These are phyloP conservation scores for Linyphia triangularis DNA, from an alignment of 2,888 invertebrate species.

Conservation along the genomic window DNA sequence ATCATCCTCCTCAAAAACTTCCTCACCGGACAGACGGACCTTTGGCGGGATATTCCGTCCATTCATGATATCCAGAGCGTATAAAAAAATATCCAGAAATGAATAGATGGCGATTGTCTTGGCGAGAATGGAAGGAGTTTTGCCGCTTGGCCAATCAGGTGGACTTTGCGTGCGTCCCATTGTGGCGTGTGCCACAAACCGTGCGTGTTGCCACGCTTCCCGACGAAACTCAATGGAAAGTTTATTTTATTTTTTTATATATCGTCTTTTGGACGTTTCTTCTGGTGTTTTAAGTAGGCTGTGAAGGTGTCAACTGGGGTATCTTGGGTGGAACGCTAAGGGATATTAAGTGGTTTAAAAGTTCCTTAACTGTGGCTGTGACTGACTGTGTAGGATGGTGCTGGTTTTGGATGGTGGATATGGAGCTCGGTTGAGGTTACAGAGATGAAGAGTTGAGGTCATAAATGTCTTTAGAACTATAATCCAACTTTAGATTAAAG, in stretches of 20 bases:
- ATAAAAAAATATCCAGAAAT: slow-evolving; percentile 25
- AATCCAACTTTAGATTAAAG: neutral
- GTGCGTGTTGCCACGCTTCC: slow-evolving; percentile 43
- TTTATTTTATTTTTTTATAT: slow-evolving; percentile 16
- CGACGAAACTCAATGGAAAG: slow-evolving; percentile 35
- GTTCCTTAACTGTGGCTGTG: neutral
- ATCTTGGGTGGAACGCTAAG: neutral
- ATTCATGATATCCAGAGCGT: slow-evolving; percentile 54
- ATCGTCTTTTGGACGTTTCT: no score
- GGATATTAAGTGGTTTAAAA: neutral
- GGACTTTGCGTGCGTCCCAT: slow-evolving; percentile 4
- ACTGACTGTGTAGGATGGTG: neutral
- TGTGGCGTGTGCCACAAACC: slow-evolving; percentile 42
- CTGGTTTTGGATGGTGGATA: neutral
- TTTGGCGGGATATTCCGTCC: slow-evolving; percentile 13
- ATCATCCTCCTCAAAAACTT: slow-evolving; percentile 4
- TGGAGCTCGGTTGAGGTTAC: no score
- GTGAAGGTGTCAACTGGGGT: neutral
- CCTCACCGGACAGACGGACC: slow-evolving; percentile 35
- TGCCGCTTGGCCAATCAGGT: slow-evolving; percentile 37
- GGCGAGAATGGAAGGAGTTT: slow-evolving; percentile 34
- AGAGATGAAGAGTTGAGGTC: neutral
- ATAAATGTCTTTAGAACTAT: neutral
- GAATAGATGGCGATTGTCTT: slow-evolving; percentile 52
- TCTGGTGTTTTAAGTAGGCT: neutral